Evolutionary conservation across 2,113 vertebrate species (phyloP), one percentile per base, ranked within the genome.

Genomic region (Myodes glareolus): DNA sequence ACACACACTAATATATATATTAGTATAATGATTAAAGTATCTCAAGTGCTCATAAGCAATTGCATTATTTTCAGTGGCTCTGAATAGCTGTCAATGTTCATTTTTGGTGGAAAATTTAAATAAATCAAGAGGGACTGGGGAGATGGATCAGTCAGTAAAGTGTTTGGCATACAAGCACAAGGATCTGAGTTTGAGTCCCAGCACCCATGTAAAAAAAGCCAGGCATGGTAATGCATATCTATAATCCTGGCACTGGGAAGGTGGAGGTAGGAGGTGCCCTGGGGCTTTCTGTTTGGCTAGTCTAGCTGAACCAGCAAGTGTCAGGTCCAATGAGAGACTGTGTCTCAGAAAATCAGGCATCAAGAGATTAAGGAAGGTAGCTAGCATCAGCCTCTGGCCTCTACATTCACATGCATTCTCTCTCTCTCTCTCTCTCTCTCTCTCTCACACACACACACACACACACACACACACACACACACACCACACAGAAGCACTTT

Each of bases 21-120:
- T 65, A 89, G 9, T 81, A 94, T 45, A 88, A 70, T 58, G 14
- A 36, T 88, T 52, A 55, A 39, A 33, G 93, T 4, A 27, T 47
- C 80, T n/a, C 50, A 85, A 70, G 21, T 42, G 12, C 42, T 78
- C 19, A 29, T 50, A 76, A 58, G 47, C 25, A 25, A 42, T 65
- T 91, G 1, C 21, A 65, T 82, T 70, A 78, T 78, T 78, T 94
- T 90, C 52, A 61, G 63, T 11, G 14, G 5, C 27, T 19, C 47
- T 80, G 72, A 73, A 31, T 77, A 78, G 55, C 19, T 11, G 6
- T 55, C 12, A 9, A 31, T n/a, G 45, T 58, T 39, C 82, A 72
- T 65, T 87, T 93, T 58, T 7, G 61, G 21, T 55, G 78, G 50
- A 61, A 19, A 80, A 95, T 67, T 87, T 72, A 81, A 96, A 91